A percentile compares a stretch with the other conserved stretches of the same genome.
These are phyloP conservation scores for Agrypnus murinus DNA, from an alignment of 2,888 invertebrate genomes.

Conservation along the genomic window DNA sequence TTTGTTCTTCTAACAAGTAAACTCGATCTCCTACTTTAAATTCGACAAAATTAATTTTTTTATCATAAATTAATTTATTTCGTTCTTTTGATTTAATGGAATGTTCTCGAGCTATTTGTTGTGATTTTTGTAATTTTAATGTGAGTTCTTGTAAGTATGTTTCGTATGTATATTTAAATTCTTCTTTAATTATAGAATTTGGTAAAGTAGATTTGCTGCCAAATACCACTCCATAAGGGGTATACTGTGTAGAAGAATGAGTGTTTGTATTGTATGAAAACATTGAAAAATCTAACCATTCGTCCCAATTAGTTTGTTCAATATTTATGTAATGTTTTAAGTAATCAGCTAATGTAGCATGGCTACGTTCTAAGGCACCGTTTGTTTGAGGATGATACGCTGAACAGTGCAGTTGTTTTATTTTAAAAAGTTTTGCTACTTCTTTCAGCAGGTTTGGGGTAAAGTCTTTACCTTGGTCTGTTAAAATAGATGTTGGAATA, in stretches of 20 bases:
- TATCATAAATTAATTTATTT: too few relatives aligned
- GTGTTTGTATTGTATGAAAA: slow-evolving; percentile 58
- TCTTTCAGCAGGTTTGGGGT: slow-evolving; percentile 25
- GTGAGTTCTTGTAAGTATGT: slow-evolving; percentile 55
- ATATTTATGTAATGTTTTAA: slow-evolving; percentile 59
- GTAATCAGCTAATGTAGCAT: slow-evolving; percentile 60
- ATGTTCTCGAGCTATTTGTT: too few relatives aligned
- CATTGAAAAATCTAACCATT: slow-evolving; percentile 52
- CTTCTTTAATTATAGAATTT: slow-evolving; percentile 51
- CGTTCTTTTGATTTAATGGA: too few relatives aligned
- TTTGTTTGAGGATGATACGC: slow-evolving; percentile 61
- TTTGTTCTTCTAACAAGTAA: too few relatives aligned
- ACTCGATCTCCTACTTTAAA: too few relatives aligned
- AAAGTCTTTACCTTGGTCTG: slow-evolving; percentile 32
- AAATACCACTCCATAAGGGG: slow-evolving; percentile 55
- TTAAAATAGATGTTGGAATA: slow-evolving; percentile 36
- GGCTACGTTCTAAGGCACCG: slow-evolving; percentile 61
- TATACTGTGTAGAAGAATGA: slow-evolving; percentile 55
- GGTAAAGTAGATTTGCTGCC: slow-evolving; percentile 47
- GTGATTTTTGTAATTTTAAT: slow-evolving; percentile 55
- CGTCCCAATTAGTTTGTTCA: slow-evolving; percentile 51
- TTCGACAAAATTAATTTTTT: too few relatives aligned
- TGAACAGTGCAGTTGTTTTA: slow-evolving; percentile 57
- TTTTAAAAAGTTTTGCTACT: slow-evolving; percentile 54
- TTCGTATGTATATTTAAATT: slow-evolving; percentile 61